Base-by-base conservation (phyloP, 2,797 vertebrate species). In the Corythornis leucogaster region DNA sequence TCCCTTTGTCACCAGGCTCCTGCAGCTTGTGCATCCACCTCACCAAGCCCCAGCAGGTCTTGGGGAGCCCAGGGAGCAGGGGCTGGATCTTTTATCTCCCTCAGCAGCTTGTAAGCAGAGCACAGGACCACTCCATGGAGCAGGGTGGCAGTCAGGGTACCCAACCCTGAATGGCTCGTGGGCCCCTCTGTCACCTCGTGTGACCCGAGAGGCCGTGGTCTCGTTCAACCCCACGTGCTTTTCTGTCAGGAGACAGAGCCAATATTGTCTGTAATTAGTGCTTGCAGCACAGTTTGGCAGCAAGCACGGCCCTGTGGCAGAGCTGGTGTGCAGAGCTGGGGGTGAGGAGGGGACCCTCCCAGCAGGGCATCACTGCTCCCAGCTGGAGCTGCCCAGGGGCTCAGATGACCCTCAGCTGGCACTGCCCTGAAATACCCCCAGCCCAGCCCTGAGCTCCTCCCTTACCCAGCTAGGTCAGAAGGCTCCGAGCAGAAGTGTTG, bases 401-500 rank as follows among this genome's bases (percentile, higher is more conserved):
- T 19, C n/a, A 6, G 26, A 3, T 10, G 9, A 8, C 13, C 64
- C 2, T n/a, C 50, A 69, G 26, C 69, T 66, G 61, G 16, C 40
- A 68, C 61, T 76, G 85, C 70, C 42, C 28, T n/a, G 8, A 38
- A 13, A 20, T 25, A 15, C 15, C 22, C 31, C 26, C 12, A 12
- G 21, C 13, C 11, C 2, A 1, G 0, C 1, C 1, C 9, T 2
- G 5, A 5, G 21, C 10, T 38, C 8, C 8, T 38, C 8, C 22
- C 33, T 11, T 1, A 1, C 4, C 1, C 1, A 20, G 8, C 6
- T 3, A 1, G 24, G 1, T 25, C 6, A 22, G 45, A 33, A 3
- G 3, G 55, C 31, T 40, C 17, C 1, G 4, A 11, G n/a, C 16
- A 15, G 46, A 4, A 53, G 42, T 25, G 26, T 2, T 33, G 35